Base-by-base conservation (phyloP, 2,797 vertebrate genomes). In the Hemibagrus guttatus region DNA sequence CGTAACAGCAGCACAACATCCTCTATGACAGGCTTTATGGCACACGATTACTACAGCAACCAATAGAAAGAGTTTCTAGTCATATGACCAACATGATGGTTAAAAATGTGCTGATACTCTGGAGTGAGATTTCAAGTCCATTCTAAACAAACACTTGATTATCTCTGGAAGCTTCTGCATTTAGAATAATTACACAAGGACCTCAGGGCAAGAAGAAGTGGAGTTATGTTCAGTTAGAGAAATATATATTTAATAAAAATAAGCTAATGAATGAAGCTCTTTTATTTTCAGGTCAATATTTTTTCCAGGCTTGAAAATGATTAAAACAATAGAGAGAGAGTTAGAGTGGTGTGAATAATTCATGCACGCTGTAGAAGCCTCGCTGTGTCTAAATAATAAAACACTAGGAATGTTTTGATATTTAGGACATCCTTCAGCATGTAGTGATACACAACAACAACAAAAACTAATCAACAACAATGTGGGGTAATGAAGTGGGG, bases 181-280 rank as follows among this genome's bases (percentile, higher is more conserved):
- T 85, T 81, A 87, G 82, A 76, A 85, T 89, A 88, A 90, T 88
- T 88, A 81, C 19, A 61, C 85, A 85, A 84, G 79, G 85, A 46
- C 87, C 87, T 26, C 68, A 85, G 31, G 85, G 68, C 75, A 84
- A 49, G 17, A 90, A 87, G 87, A 72, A 88, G 87, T 54, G 58
- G n/a, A 86, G 61, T 35, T 84, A 71, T 81, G 81, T 83, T 83
- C 61, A 68, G 83, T 71, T 56, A n/a, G 69, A 52, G 72, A 84
- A 28, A 88, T 76, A 31, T 78, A 66, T 83, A 85, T 82, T 59
- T 76, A 83, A 75, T 84, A 89, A 78, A 84, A 86, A 35, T 63
- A 84, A 84, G 84, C 78, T 86, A 87, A 83, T 49, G 19, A 31
- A 83, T 69, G 59, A 81, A 82, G 74, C 16, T 42, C 78, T 74